Percentiles rank a stretch among this genome's conserved stretches.
Evolutionary conservation across 2,797 vertebrate genomes (phyloP).

Genomic region (Lacerta viridis): DNA sequence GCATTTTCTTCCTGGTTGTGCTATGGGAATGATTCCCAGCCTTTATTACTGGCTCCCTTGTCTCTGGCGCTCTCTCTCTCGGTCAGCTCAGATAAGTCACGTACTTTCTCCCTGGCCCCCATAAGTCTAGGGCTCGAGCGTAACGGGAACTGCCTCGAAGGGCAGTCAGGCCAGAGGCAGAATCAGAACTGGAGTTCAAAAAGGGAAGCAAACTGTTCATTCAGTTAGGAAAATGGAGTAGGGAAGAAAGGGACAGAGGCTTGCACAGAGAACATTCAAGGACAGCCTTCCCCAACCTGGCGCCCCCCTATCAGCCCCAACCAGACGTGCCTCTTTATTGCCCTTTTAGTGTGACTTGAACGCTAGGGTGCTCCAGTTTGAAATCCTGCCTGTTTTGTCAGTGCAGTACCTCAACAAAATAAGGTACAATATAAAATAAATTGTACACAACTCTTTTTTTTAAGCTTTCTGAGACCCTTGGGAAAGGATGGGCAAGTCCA

Average conservation of each 20-base stretch:
- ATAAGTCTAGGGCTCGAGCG: neutral
- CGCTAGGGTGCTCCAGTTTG: no score
- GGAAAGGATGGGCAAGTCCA: no score
- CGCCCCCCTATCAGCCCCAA: no score
- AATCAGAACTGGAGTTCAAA: neutral
- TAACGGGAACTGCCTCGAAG: neutral
- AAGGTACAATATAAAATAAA: neutral
- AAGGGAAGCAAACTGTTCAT: neutral
- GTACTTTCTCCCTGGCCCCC: conserved; percentile 21
- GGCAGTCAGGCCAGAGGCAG: neutral
- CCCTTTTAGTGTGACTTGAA: neutral
- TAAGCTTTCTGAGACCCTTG: no score
- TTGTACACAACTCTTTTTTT: no score
- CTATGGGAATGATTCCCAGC: conserved; percentile 13
- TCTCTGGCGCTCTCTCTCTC: neutral
- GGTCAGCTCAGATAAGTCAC: conserved; percentile 7
- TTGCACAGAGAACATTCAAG: no score
- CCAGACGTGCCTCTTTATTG: no score
- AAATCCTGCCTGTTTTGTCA: no score
- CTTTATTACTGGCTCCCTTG: conserved; percentile 10
- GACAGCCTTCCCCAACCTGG: no score
- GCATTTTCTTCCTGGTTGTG: neutral
- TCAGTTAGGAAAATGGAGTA: neutral
- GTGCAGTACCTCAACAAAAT: neutral
- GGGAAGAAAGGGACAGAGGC: neutral